These are phyloP conservation scores for Rostratula benghalensis DNA, from an alignment of 2,113 vertebrate species.

Conservation along the genomic window DNA sequence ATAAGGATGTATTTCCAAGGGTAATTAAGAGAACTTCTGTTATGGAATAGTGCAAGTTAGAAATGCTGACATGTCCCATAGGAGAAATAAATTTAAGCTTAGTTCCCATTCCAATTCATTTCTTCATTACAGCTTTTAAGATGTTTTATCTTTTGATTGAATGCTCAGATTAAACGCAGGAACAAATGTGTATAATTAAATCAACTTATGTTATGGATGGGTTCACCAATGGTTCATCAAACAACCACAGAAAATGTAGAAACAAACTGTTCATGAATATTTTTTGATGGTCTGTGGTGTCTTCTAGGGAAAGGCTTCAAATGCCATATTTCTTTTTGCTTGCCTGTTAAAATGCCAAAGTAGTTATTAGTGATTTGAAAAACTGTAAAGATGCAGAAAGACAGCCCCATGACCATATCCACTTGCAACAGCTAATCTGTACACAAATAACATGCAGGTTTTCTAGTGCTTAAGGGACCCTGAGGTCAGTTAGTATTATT, in stretches of 20 bases:
- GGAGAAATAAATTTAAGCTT: not conserved
- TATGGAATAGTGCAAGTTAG: not conserved
- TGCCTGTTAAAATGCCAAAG: not conserved
- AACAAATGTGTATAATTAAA: not conserved
- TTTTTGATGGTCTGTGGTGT: not conserved
- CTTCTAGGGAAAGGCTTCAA: not conserved
- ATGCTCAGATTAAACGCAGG: not conserved
- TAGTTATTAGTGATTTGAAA: not conserved
- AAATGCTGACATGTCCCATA: not conserved
- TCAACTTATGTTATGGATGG: not conserved
- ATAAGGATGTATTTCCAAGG: not conserved
- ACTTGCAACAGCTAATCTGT: not conserved
- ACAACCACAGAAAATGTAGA: not conserved
- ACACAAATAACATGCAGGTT: not conserved
- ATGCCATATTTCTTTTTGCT: not conserved
- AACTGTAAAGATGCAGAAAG: not conserved
- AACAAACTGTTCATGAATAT: not conserved
- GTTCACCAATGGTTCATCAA: not conserved
- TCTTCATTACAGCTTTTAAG: constrained; percentile 4
- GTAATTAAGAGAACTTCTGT: not conserved
- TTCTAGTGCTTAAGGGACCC: not conserved
- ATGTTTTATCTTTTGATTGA: not conserved
- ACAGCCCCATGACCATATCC: not conserved
- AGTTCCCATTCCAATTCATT: not conserved
- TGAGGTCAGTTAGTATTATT: not conserved